phyloP scores from a whole-genome alignment of 2,113 vertebrate species.

The Leiothrix lutea region DNA sequence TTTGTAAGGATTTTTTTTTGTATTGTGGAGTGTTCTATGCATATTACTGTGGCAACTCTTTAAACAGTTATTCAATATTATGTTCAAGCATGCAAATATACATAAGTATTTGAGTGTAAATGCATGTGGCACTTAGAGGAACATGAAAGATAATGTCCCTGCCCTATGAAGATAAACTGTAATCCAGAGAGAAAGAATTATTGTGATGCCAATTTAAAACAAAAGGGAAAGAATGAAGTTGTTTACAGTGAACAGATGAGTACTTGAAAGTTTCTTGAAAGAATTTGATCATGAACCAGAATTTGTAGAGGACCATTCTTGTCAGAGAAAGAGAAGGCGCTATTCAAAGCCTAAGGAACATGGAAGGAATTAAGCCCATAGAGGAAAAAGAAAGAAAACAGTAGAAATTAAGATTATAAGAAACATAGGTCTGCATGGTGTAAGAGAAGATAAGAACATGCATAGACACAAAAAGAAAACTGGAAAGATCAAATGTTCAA shows the following conservation, averaged over 20 bases:
- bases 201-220: neutral
- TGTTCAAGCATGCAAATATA: neutral
- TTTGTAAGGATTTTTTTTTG: neutral
- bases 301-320: neutral
- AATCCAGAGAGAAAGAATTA: neutral
- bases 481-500: neutral
- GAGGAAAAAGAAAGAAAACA: neutral
- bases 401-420: neutral
- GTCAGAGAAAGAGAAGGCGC: neutral
- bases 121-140: neutral
- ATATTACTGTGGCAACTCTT: neutral
- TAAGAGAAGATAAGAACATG: neutral
- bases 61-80: neutral
- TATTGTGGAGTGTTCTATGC: neutral
- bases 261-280: neutral
- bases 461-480: neutral
- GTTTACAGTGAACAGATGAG: neutral
- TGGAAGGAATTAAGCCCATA: neutral
- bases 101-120: neutral
- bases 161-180: neutral
- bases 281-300: neutral
- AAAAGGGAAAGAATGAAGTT: neutral
- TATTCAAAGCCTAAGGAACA: neutral
- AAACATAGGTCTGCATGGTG: neutral
- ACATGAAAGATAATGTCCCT: neutral